These are phyloP conservation scores for Axis porcinus DNA, from an alignment of 2,113 vertebrate genomes.

Conservation along the genomic window DNA sequence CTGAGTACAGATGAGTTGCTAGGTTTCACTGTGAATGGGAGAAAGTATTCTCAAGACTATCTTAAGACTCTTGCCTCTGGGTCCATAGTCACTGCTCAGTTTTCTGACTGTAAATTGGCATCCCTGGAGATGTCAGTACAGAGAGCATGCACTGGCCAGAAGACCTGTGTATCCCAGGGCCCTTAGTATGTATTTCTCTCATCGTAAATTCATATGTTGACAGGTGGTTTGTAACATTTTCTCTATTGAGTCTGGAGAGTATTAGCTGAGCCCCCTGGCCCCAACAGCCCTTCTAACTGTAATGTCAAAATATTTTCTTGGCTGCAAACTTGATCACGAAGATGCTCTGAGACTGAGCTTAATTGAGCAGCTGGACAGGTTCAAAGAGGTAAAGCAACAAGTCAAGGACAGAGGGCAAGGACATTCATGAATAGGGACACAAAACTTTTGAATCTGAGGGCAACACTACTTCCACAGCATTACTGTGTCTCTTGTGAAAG, in stretches of 20 bases:
- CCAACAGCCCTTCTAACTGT: not conserved
- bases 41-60: not conserved
- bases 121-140: not conserved
- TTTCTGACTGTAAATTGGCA: not conserved
- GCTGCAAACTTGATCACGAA: not conserved
- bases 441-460: not conserved
- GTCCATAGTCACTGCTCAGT: not conserved
- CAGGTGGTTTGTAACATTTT: not conserved
- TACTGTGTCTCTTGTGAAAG: not conserved
- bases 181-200: not conserved
- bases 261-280: not conserved
- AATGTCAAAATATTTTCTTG: not conserved
- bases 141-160: not conserved
- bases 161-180: not conserved
- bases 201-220: not conserved
- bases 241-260: not conserved
- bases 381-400: not conserved
- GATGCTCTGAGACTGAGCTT: not conserved
- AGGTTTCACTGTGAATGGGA: not conserved
- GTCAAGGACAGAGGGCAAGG: not conserved
- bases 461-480: not conserved
- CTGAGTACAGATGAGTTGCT: not conserved
- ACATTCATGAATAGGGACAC: not conserved
- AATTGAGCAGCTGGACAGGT: not conserved
- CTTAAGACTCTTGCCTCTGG: not conserved